phyloP scores from a whole-genome alignment of 2,888 invertebrate genomes.

The Nephrotoma guestfalica region DNA sequence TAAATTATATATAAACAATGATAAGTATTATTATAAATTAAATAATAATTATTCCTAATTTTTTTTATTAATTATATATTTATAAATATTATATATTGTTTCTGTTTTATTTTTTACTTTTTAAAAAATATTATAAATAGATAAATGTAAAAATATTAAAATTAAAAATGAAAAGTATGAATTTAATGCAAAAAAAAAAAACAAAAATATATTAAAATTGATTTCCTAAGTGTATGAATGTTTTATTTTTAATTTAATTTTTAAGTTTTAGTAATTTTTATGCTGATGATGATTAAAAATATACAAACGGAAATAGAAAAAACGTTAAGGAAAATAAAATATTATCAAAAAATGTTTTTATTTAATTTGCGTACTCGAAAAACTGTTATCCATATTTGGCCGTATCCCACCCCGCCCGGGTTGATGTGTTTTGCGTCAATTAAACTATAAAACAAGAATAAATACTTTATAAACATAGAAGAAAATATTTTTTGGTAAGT shows the following conservation, averaged over 20 bases:
- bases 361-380: not conserved
- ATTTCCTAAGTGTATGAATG: not conserved
- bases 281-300: not conserved
- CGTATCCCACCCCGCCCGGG: not conserved
- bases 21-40: not conserved
- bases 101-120: not conserved
- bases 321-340: not conserved
- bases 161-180: not conserved
- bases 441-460: not conserved
- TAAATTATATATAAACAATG: not conserved
- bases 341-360: not conserved
- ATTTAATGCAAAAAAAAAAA: not conserved
- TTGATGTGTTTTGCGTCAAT: not conserved
- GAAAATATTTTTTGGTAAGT: not conserved
- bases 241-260: not conserved
- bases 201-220: not conserved
- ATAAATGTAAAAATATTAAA: not conserved
- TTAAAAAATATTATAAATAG: not conserved
- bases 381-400: not conserved
- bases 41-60: not conserved
- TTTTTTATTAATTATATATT: not conserved
- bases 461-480: not conserved
- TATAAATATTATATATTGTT: not conserved
- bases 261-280: not conserved
- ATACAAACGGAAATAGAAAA: not conserved